Evolutionary conservation across 2,113 vertebrate genomes (phyloP), one percentile per base, ranked within the genome.

Genomic region (Acanthochromis polyacanthus): DNA sequence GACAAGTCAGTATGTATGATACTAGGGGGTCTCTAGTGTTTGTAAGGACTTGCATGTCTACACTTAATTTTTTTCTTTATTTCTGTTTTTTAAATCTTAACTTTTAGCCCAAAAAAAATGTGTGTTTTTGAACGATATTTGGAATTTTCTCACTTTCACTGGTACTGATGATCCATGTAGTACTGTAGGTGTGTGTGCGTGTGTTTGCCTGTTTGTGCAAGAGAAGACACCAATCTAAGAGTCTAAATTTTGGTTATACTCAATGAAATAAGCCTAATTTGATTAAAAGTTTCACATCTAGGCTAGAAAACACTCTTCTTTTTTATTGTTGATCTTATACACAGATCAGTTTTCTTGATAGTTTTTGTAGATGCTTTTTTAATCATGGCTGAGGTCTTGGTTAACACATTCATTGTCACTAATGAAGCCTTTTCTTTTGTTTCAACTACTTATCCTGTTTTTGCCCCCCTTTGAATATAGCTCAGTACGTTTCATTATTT

Each of bases 21-120:
- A 90, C 72, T 48, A 84, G 86, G 78, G 53, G 64, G 84, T 84
- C 58, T 88, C 61, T 83, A 87, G 81, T 91, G 88, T 89, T 94
- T 89, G 81, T 91, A n/a, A 87, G 90, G 83, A 91, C 79, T 91
- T 91, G 92, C 91, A 93, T 94, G 94, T 85, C 87, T 86, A 84
- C 85, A 81, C 79, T 89, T 25, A 25, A 25, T 25, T 25, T 81
- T 67, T 90, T 91, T 83, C 76, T 85, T 82, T 69, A n/a, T 83
- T 85, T 78, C 30, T 88, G 78, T 83, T 89, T 90, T 85, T 73
- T 59, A 61, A 69, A 83, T 82, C 75, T 90, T 81, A 81, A 84
- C 78, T 72, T 88, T 90, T 69, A 72, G 59, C 84, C 82, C 83
- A 82, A 61, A 56, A 61, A 56, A 70, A 62, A 71, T 45, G 78